Percentiles rank a stretch among this genome's conserved stretches.
phyloP scores from a whole-genome alignment of 64 coral and sea anemone species.

The Montipora capricornis region DNA sequence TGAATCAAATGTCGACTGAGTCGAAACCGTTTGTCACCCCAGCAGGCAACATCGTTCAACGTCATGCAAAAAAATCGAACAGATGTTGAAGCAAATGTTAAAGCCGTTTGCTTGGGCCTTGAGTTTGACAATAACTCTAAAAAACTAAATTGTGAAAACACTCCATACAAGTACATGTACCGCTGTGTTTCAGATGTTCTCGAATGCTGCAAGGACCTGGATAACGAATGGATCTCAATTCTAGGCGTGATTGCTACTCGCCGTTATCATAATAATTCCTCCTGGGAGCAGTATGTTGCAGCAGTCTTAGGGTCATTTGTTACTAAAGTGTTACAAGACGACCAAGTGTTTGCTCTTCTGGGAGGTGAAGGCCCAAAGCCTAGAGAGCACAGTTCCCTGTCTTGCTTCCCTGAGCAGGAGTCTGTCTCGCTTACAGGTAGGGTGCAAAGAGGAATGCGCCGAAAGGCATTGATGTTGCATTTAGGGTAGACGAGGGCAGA shows the following conservation, averaged over 20 bases:
- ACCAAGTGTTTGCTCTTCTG: constrained; percentile 31
- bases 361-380: not conserved
- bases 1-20: no score
- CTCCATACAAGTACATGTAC: not conserved
- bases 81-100: no score
- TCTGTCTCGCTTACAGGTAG: not conserved
- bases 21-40: no score
- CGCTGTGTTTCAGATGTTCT: not conserved
- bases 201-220: constrained; percentile 35
- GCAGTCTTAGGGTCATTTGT: constrained; percentile 2
- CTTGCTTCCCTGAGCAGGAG: not conserved
- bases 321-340: constrained; percentile 18
- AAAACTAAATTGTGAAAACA: not conserved
- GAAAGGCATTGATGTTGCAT: no score
- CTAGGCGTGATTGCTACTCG: not conserved
- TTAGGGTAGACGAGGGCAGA: no score
- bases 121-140: no score
- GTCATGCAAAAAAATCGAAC: no score
- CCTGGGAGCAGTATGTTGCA: constrained; percentile 32
- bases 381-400: not conserved
- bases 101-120: no score
- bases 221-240: constrained; percentile 23
- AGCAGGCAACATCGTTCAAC: no score
- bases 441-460: not conserved
- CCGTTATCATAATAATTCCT: not conserved